phyloP scores from a whole-genome alignment of 2,113 vertebrate species.

The Panurus biarmicus region DNA sequence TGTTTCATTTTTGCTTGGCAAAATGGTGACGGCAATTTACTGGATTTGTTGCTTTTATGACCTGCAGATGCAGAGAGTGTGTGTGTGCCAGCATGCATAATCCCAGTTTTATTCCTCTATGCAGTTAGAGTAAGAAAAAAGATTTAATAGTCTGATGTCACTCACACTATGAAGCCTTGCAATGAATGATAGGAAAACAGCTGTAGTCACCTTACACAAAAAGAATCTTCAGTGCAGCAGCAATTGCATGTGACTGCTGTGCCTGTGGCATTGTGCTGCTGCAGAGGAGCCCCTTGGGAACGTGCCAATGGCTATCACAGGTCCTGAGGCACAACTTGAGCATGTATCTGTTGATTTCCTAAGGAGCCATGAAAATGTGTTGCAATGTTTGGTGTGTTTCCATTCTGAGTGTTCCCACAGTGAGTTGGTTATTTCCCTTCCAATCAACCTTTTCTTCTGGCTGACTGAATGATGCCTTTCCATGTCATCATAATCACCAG shows the following conservation, averaged over 20 bases:
- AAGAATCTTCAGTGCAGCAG: background rate
- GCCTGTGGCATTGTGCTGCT: background rate
- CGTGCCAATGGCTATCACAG: background rate
- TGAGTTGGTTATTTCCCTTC: background rate
- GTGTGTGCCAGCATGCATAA: background rate
- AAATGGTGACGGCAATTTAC: background rate
- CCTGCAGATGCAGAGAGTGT: background rate
- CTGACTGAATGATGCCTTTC: background rate
- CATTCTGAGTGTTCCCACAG: background rate
- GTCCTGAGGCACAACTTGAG: background rate
- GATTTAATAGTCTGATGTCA: background rate
- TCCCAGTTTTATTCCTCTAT: background rate
- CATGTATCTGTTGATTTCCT: background rate
- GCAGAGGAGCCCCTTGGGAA: background rate
- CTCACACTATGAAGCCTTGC: background rate
- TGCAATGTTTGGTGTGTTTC: background rate
- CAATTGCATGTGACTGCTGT: rapidly evolving
- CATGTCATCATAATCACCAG: background rate
- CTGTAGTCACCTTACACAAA: background rate
- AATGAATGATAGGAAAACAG: background rate
- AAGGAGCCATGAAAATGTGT: background rate
- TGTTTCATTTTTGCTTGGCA: conserved; percentile 3
- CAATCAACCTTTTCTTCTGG: background rate
- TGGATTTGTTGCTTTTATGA: conserved; percentile 40
- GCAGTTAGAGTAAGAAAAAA: background rate